These are phyloP conservation scores for Lophochroa leadbeateri DNA, from an alignment of 2,113 vertebrate genomes.

Conservation along the genomic window DNA sequence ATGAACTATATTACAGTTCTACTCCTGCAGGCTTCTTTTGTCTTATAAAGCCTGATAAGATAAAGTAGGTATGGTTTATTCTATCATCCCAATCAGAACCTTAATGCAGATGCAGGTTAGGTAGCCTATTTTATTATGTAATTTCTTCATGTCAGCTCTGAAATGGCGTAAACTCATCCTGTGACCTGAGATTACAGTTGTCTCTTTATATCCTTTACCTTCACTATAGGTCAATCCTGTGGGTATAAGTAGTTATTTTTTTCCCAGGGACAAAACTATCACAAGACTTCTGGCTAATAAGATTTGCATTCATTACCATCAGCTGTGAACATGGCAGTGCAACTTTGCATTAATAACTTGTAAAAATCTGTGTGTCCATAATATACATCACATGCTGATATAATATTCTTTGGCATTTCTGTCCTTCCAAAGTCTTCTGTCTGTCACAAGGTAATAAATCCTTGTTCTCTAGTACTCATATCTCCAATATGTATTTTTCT, in stretches of 20 bases:
- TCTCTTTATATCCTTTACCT: not conserved
- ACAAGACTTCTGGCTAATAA: not conserved
- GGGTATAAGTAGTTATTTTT: not conserved
- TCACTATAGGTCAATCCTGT: not conserved
- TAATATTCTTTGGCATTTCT: not conserved
- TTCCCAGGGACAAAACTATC: not conserved
- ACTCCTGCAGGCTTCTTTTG: not conserved
- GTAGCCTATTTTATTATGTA: not conserved
- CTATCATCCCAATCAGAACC: not conserved
- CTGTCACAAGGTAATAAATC: not conserved
- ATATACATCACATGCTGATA: not conserved
- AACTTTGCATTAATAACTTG: not conserved
- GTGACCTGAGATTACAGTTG: not conserved
- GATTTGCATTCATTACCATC: slow-evolving; percentile 7
- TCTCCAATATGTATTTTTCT: not conserved
- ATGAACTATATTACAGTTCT: not conserved
- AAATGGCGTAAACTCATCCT: not conserved
- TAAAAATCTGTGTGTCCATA: not conserved
- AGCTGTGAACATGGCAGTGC: not conserved
- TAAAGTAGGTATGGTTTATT: not conserved
- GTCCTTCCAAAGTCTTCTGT: not conserved
- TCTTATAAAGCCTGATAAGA: not conserved
- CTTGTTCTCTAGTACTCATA: not conserved
- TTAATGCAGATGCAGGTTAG: not conserved
- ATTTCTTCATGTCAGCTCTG: not conserved